These are phyloP conservation scores for Rhyacichthys aspro DNA, from an alignment of 2,797 vertebrate species.

Conservation along the genomic window DNA sequence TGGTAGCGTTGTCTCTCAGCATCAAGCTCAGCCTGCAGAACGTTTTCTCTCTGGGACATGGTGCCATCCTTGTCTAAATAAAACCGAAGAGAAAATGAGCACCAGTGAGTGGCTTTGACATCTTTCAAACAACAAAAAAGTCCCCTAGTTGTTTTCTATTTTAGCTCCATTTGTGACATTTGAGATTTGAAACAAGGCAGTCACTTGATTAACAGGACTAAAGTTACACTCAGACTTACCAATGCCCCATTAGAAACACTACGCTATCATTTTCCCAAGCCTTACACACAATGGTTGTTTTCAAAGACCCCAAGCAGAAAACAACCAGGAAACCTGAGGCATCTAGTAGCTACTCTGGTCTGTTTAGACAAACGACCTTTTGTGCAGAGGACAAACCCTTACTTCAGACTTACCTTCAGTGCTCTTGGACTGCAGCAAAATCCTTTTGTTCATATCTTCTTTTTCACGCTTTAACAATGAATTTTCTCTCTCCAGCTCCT, in stretches of 20 bases:
- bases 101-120: neutral
- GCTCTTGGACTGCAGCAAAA: slow-evolving; percentile 71
- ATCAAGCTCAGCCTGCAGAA: slow-evolving; percentile 85
- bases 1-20: slow-evolving; percentile 90
- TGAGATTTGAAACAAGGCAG: neutral
- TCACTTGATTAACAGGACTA: neutral
- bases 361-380: slow-evolving; percentile 1
- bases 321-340: slow-evolving; percentile 2
- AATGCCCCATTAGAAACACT: neutral
- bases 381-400: slow-evolving; percentile 2
- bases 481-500: slow-evolving; percentile 90
- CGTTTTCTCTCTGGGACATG: slow-evolving; percentile 67
- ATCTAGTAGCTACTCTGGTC: neutral
- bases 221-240: neutral
- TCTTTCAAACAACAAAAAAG: too few species aligned
- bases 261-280: neutral
- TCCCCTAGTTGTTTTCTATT: too few species aligned
- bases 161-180: neutral
- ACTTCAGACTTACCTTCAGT: slow-evolving; percentile 75
- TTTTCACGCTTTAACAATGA: slow-evolving; percentile 89
- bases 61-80: slow-evolving; percentile 53
- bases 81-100: slow-evolving; percentile 1
- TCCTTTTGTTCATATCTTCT: slow-evolving; percentile 87
- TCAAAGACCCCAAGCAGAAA: neutral
- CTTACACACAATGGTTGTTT: slow-evolving; percentile 3